Percentiles rank a stretch among this genome's conserved stretches.
These are phyloP conservation scores for Eupithecia dodoneata DNA, from an alignment of 2,888 invertebrate species.

Conservation along the genomic window DNA sequence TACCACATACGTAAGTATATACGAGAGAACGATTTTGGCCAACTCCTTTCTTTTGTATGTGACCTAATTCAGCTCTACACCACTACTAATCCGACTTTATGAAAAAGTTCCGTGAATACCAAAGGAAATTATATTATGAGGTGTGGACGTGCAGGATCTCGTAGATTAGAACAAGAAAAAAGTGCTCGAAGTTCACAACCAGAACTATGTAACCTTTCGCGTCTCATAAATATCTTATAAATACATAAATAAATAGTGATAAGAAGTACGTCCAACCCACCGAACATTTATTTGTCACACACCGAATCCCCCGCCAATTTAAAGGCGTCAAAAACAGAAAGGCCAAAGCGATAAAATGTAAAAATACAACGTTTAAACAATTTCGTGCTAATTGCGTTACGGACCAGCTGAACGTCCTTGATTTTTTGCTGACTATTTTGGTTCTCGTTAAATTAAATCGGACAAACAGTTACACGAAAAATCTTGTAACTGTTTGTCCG, in stretches of 20 bases:
- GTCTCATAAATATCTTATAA: no score
- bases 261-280: conserved; percentile 9
- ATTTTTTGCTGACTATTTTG: conserved; percentile 44
- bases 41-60: conserved; percentile 18
- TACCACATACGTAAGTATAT: no score
- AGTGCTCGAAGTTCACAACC: no score
- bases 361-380: conserved; percentile 20
- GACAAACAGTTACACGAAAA: background rate
- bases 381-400: conserved; percentile 43
- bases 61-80: conserved; percentile 22
- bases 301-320: background rate
- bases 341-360: conserved; percentile 31
- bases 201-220: no score
- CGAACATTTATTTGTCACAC: conserved; percentile 24
- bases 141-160: conserved; percentile 29
- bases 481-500: conserved; percentile 40
- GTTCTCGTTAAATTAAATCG: conserved; percentile 25
- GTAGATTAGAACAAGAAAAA: no score
- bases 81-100: conserved; percentile 46
- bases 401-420: conserved; percentile 31
- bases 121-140: conserved; percentile 42
- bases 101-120: conserved; percentile 49
- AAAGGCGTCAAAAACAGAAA: conserved; percentile 7
- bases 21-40: background rate
- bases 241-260: background rate